phyloP scores from a whole-genome alignment of 2,888 invertebrate genomes.

The Napeogenes inachia region DNA sequence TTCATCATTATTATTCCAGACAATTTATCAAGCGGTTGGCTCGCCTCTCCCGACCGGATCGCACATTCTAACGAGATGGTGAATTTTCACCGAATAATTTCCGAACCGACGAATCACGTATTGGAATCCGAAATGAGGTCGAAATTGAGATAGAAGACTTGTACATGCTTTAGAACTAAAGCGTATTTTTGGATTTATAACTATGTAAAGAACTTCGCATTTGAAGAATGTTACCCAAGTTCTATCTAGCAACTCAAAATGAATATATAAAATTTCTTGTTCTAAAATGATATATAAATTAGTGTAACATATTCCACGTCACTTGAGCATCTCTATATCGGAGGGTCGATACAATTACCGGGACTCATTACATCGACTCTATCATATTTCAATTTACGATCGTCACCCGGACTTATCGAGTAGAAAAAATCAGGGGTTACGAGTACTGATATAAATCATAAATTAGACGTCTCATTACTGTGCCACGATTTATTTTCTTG shows the following conservation, averaged over 20 bases:
- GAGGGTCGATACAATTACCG: conserved; percentile 64
- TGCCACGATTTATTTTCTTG: conserved; percentile 44
- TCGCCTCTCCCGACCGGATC: conserved; percentile 68
- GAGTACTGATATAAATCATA: conserved; percentile 66
- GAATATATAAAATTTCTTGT: conserved; percentile 4
- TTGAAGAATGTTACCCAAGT: conserved; percentile 9
- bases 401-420: conserved; percentile 72
- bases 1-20: conserved; percentile 79
- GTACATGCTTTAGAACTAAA: conserved; percentile 52
- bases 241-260: background rate
- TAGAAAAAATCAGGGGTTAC: conserved; percentile 70
- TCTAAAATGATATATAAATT: conserved; percentile 28
- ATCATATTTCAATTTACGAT: conserved; percentile 78
- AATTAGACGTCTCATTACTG: conserved; percentile 70
- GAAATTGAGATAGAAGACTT: conserved; percentile 75
- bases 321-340: conserved; percentile 44
- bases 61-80: conserved; percentile 78
- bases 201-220: conserved; percentile 21
- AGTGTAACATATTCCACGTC: conserved; percentile 41
- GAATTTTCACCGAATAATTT: conserved; percentile 78
- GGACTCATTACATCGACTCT: conserved; percentile 72
- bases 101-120: conserved; percentile 77
- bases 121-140: conserved; percentile 74
- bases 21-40: conserved; percentile 78
- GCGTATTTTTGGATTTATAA: conserved; percentile 28